Base-by-base conservation (phyloP, 2,888 invertebrate genomes). In the Troides aeacus region DNA sequence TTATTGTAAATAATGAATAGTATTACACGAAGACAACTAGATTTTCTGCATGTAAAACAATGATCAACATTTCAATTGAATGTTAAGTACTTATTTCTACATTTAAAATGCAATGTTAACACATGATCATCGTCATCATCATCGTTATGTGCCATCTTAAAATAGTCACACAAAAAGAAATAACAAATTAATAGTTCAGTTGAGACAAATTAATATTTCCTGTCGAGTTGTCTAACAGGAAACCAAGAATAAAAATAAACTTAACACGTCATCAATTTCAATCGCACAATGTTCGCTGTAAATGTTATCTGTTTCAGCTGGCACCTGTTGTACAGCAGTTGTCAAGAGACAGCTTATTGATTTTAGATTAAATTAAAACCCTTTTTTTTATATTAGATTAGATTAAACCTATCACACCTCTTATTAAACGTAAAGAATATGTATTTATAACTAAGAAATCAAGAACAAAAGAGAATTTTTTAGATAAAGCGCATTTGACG, bases 171-270 rank as follows among this genome's bases (percentile, higher is more conserved):
- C 53, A n/a, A 53, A 1, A 53, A 8, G 18, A 12, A 53, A 53
- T 18, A 53, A 42, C 3, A 53, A 53, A 18, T 53, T 53, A 53
- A 53, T n/a, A 53, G 53, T 18, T 53, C 18, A 21, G 21, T 23
- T 58, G 57, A 58, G 23, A 58, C 23, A 58, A 58, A 58, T 58
- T 58, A 58, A 58, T 58, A 58, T 58, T 58, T 58, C 57, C 23
- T 10, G 57, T 23, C 57, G 57, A 58, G 23, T 58, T 23, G 18
- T 65, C 42, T 24, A 65, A 59, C 57, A 58, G 30, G 39, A 61
- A 64, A 60, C 56, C 57, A 23, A 57, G 62, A 46, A 60, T 65
- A 66, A 58, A 66, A 23, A 53, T 53, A n/a, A 53, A 53, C 53
- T n/a, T n/a, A 53, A 53, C 53, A 53, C 18, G n/a, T 53, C 53